Percentiles rank a stretch among this genome's conserved stretches.
Evolutionary conservation across 2,888 invertebrate genomes (phyloP).

Genomic region (Lithophane semibrunnea): DNA sequence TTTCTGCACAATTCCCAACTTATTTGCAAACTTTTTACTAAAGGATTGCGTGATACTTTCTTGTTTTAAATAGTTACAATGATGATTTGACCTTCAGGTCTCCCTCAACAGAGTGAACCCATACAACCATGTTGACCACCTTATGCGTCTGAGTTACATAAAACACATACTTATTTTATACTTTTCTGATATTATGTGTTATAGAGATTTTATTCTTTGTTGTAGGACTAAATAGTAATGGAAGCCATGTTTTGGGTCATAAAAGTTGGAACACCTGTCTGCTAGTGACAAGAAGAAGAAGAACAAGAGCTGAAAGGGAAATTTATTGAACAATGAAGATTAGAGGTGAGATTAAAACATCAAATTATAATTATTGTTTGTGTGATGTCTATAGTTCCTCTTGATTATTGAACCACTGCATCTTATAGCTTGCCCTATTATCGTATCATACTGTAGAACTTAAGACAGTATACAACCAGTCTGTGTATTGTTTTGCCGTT

Average conservation of each 20-base stretch:
- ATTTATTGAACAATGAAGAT: neutral
- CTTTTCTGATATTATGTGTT: neutral
- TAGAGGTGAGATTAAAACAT: neutral
- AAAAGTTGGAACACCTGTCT: no score
- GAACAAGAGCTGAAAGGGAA: neutral
- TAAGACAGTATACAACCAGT: neutral
- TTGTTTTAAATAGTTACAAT: conserved; percentile 60
- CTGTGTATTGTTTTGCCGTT: neutral
- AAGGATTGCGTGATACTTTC: neutral
- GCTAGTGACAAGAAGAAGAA: neutral
- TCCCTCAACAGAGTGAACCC: conserved; percentile 89
- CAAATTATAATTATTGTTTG: neutral
- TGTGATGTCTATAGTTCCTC: neutral
- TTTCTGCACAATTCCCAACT: no score
- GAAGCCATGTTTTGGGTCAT: no score
- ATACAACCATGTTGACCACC: conserved; percentile 81
- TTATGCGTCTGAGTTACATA: conserved; percentile 74
- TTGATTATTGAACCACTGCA: no score
- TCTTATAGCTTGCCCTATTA: no score
- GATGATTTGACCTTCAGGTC: conserved; percentile 88
- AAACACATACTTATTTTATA: neutral
- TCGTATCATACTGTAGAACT: neutral
- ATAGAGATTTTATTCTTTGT: conserved; percentile 18
- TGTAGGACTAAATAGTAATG: conserved; percentile 1
- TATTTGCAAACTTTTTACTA: neutral